A percentile compares a stretch with the other conserved stretches of the same genome.
These are phyloP conservation scores for Tarsius wallacei DNA, from an alignment of 2,797 vertebrate genomes.

Conservation along the genomic window DNA sequence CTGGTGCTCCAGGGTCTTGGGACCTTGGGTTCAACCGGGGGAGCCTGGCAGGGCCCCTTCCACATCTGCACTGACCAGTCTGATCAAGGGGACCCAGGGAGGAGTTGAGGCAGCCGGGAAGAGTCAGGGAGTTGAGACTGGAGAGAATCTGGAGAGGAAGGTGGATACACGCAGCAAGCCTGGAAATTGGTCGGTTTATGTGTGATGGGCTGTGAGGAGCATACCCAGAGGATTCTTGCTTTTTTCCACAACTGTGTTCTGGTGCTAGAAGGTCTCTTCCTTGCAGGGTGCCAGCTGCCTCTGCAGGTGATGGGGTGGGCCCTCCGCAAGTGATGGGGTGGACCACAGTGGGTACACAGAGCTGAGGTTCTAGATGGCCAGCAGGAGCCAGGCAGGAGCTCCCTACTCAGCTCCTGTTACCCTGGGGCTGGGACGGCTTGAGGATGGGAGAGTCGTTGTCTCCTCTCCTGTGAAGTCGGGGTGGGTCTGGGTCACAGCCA, in stretches of 20 bases:
- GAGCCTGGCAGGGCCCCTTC: background rate
- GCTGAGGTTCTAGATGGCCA: background rate
- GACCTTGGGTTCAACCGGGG: background rate
- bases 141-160: background rate
- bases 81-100: background rate
- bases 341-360: background rate
- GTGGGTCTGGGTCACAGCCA: background rate
- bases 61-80: accelerated
- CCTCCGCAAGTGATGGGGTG: background rate
- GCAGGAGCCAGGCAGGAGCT: background rate
- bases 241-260: background rate
- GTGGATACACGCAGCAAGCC: too few relatives aligned
- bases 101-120: background rate
- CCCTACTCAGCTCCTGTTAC: background rate
- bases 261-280: background rate
- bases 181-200: background rate
- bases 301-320: background rate
- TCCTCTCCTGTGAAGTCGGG: background rate
- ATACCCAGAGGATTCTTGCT: background rate
- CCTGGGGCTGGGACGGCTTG: accelerated
- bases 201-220: accelerated
- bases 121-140: background rate
- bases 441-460: accelerated
- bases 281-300: background rate
- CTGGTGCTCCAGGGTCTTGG: background rate